A percentile compares a stretch with the other conserved stretches of the same genome.
Evolutionary conservation across 2,888 invertebrate species (phyloP).

Genomic region (Mantis religiosa): DNA sequence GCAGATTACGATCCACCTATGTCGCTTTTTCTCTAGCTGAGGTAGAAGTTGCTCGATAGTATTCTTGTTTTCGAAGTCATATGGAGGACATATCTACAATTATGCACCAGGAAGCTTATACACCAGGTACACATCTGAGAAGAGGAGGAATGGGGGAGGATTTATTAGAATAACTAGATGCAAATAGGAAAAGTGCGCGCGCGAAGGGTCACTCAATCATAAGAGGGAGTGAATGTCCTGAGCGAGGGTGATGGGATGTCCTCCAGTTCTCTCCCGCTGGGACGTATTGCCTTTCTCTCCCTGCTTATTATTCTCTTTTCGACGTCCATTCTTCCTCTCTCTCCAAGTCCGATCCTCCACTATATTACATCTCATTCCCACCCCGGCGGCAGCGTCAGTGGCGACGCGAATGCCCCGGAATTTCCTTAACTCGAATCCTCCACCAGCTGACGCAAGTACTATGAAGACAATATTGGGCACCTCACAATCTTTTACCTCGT

Average conservation of each 20-base stretch:
- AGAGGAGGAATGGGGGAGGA: not conserved
- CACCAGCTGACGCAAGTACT: not conserved
- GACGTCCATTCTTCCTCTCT: constrained; percentile 4
- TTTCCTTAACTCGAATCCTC: not conserved
- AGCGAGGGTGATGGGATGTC: not conserved
- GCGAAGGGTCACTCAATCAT: constrained; percentile 13
- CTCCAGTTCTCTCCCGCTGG: not conserved
- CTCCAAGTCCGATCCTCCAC: not conserved
- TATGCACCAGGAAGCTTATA: not conserved
- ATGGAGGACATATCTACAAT: not conserved
- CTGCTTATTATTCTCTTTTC: constrained; percentile 17
- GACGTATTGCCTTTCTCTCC: constrained; percentile 13
- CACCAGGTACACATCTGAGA: constrained; percentile 1
- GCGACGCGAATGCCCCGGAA: not conserved
- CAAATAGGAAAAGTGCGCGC: constrained; percentile 17
- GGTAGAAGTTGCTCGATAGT: no score
- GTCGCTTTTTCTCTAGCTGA: no score
- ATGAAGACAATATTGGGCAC: not conserved
- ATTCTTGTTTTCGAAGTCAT: not conserved
- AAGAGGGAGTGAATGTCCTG: not conserved
- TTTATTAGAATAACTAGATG: constrained; percentile 17
- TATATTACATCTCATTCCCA: constrained; percentile 15
- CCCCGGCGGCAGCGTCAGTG: not conserved
- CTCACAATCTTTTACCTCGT: not conserved
- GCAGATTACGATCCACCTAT: no score